Evolutionary conservation across 1,140 invertebrate genomes (phyloP).

Genomic region (Eriocheir sinensis): DNA sequence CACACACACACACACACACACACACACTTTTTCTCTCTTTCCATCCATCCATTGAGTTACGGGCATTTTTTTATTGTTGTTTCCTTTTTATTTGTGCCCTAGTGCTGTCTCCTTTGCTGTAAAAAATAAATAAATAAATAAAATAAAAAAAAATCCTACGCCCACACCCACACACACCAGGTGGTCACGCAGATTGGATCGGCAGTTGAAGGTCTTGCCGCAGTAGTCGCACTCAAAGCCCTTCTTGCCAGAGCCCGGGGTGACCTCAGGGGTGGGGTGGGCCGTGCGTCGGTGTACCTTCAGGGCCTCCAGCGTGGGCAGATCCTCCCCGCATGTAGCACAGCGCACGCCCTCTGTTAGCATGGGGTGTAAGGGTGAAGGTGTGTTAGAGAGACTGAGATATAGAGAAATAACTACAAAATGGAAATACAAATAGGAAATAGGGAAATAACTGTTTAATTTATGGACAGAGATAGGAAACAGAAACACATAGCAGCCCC

Average conservation of each 20-base stretch:
- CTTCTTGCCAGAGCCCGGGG: constrained; percentile 46
- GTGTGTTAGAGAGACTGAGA: neutral
- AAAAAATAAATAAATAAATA: no score
- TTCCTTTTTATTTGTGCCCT: no score
- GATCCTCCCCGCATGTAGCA: constrained; percentile 76
- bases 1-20: constrained; percentile 45
- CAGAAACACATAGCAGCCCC: no score
- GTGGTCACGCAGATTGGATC: constrained; percentile 77
- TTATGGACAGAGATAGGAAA: no score
- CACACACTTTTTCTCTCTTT: constrained; percentile 44
- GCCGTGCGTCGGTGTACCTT: constrained; percentile 74
- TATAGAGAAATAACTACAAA: neutral
- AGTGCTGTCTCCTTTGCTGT: no score
- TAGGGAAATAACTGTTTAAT: no score
- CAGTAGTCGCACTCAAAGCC: constrained; percentile 78
- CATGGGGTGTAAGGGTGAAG: neutral
- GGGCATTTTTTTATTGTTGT: no score
- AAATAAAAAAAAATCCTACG: neutral
- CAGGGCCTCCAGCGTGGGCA: constrained; percentile 73
- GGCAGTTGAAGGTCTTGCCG: constrained; percentile 77
- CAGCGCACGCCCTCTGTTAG: constrained; percentile 66
- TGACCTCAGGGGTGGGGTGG: constrained; percentile 69
- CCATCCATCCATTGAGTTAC: no score
- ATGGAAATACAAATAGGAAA: neutral
- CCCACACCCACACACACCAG: constrained; percentile 51